Conservation (phyloP, 2,113 vertebrate species). For the Ivindomyrus marchei region DNA sequence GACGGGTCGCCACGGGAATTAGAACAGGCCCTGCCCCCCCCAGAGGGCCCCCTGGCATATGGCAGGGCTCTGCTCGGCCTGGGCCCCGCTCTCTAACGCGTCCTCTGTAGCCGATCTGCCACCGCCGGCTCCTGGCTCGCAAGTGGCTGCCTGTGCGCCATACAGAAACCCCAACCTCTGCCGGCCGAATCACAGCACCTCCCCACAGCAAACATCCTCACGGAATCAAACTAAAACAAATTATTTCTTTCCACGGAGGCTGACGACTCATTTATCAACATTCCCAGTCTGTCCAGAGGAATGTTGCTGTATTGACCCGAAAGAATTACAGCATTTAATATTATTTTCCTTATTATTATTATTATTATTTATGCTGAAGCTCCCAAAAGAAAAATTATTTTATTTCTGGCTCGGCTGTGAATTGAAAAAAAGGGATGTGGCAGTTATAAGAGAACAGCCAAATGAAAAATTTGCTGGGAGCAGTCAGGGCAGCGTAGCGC, state of each 20-base stretch:
- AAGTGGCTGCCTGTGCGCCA: background rate
- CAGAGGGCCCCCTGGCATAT: background rate
- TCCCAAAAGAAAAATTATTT: background rate
- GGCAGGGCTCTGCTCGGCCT: background rate
- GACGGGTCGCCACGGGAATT: background rate
- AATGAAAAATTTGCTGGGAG: background rate
- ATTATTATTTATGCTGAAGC: background rate
- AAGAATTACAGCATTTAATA: background rate
- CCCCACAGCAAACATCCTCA: slow-evolving; percentile 9
- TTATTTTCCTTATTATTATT: background rate
- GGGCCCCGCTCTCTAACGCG: background rate
- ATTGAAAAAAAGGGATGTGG: background rate
- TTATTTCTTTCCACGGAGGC: background rate
- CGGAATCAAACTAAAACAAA: background rate
- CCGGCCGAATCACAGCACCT: background rate
- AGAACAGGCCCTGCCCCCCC: background rate
- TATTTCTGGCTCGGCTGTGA: background rate
- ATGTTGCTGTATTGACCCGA: background rate
- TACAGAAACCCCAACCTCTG: background rate
- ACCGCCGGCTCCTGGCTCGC: background rate
- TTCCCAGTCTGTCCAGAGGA: background rate
- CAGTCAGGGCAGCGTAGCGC: background rate
- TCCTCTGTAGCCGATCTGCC: background rate
- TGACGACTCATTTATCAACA: slow-evolving; percentile 13
- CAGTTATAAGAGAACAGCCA: background rate